Evolutionary conservation across 2,797 vertebrate species (phyloP).

Genomic region (Alosa sapidissima): DNA sequence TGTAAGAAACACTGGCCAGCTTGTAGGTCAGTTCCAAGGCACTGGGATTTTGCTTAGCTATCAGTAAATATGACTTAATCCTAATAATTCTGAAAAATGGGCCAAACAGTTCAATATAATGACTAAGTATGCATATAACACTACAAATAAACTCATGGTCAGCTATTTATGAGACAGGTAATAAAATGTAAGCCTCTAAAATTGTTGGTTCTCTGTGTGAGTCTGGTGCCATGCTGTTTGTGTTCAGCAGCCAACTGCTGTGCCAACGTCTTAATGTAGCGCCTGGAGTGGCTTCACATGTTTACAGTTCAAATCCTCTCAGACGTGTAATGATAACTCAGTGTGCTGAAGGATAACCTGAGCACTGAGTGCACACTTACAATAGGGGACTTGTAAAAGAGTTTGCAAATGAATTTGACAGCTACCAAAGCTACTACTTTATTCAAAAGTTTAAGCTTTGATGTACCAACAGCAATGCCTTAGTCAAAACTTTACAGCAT

Average conservation of each 20-base stretch:
- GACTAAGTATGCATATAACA: neutral
- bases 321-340: neutral
- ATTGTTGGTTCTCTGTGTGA: neutral
- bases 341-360: neutral
- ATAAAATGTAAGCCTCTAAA: neutral
- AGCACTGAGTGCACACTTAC: too few relatives aligned
- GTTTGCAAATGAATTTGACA: neutral
- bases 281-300: neutral
- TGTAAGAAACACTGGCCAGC: neutral
- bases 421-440: neutral
- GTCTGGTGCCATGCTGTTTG: neutral
- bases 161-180: neutral
- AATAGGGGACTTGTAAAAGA: neutral
- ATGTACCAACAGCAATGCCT: neutral
- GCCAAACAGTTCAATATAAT: neutral
- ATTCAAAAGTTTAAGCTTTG: neutral
- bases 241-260: neutral
- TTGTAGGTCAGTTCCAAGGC: neutral
- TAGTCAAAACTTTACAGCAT: neutral
- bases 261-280: neutral
- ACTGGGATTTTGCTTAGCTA: neutral
- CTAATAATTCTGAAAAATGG: constrained; percentile 11
- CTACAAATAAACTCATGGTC: neutral
- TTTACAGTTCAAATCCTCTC: neutral
- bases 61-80: constrained; percentile 3